These are phyloP conservation scores for Lagria hirta DNA, from an alignment of 2,888 invertebrate genomes.

Conservation along the genomic window DNA sequence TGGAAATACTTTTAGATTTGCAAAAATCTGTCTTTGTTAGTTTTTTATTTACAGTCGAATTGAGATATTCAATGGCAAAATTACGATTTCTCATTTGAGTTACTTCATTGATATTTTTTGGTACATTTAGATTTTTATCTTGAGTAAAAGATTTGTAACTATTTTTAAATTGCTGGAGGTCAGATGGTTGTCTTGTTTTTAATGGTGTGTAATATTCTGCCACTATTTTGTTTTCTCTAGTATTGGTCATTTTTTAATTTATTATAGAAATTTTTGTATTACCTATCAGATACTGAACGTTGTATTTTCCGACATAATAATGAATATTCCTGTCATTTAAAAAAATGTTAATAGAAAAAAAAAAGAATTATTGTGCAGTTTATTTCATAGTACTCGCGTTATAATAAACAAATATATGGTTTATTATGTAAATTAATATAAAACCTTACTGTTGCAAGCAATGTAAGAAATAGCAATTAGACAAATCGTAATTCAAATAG, in stretches of 20 bases:
- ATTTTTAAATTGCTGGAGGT: too few species aligned
- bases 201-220: too few species aligned
- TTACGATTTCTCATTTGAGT: too few species aligned
- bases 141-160: too few species aligned
- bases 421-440: conserved; percentile 9
- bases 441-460: conserved; percentile 9
- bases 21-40: conserved; percentile 10
- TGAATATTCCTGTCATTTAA: conserved; percentile 7
- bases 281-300: conserved; percentile 5
- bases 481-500: conserved; percentile 8
- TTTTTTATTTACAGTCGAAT: conserved; percentile 7
- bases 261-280: conserved; percentile 5
- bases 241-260: conserved; percentile 6
- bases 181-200: too few species aligned
- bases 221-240: too few species aligned
- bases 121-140: too few species aligned
- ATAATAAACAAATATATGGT: conserved; percentile 10
- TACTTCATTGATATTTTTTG: too few species aligned
- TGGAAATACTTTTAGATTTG: conserved; percentile 9
- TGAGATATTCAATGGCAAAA: too few species aligned
- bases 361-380: conserved; percentile 8
- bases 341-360: conserved; percentile 7
- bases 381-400: conserved; percentile 6
- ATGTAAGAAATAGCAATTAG: conserved; percentile 9
- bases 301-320: conserved; percentile 8